These are phyloP conservation scores for Apolygus lucorum DNA, from an alignment of 1,140 invertebrate species.

Conservation along the genomic window DNA sequence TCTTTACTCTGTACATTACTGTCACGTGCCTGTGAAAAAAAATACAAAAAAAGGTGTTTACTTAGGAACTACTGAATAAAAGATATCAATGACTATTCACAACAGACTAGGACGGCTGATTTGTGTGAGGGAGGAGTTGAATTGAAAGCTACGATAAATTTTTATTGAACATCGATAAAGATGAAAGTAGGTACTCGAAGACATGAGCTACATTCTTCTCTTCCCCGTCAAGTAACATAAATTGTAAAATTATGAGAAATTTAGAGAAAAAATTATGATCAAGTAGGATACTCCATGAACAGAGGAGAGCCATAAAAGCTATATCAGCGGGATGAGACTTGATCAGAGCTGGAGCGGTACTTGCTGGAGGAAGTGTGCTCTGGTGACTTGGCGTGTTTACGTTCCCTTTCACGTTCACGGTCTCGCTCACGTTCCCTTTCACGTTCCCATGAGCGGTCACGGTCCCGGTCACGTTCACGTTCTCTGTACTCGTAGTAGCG, in stretches of 20 bases:
- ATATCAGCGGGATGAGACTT: not conserved
- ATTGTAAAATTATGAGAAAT: not conserved
- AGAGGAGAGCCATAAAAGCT: too few species aligned
- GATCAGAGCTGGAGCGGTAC: slow-evolving; percentile 8
- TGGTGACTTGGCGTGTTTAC: slow-evolving; percentile 4
- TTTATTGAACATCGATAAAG: slow-evolving; percentile 1
- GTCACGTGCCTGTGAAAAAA: too few species aligned
- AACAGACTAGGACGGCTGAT: too few species aligned
- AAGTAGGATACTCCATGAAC: too few species aligned
- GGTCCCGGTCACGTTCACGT: not conserved
- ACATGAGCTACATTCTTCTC: not conserved
- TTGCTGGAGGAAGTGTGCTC: not conserved
- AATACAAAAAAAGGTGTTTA: too few species aligned
- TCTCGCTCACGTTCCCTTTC: not conserved
- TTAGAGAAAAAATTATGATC: not conserved
- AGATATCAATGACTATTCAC: too few species aligned
- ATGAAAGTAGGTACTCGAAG: too few species aligned
- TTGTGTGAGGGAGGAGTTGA: too few species aligned
- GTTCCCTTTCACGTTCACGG: not conserved
- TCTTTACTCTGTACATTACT: too few species aligned
- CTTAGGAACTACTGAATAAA: too few species aligned
- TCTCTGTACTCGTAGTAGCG: slow-evolving; percentile 10
- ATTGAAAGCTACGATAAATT: not conserved
- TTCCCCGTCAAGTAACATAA: not conserved
- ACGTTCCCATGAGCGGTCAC: not conserved